Evolutionary conservation across 2,888 invertebrate genomes (phyloP), one percentile per base, ranked within the genome.

Genomic region (Xanthorhoe designata): DNA sequence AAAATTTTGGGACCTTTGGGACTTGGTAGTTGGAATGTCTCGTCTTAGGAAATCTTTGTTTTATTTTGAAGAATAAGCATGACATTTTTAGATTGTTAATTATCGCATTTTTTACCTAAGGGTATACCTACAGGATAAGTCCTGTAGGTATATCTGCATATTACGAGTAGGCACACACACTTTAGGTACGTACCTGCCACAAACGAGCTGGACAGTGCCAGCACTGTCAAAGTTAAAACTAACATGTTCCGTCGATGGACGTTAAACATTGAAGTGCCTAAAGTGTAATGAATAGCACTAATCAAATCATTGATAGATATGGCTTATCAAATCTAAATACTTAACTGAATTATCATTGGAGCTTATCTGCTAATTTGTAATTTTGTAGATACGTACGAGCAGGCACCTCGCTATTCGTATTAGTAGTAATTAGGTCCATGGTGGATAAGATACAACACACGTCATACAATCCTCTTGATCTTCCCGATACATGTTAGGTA

Each of bases 251-350:
- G 47, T 10, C 54, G 13, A 50, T 18, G 9, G 32, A 49, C 15
- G 52, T 3, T 15, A 35, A 24, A 55, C 52, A 67, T 62, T 67
- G 58, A 59, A 49, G 10, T 19, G n/a, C 9, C 32, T 64, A 50
- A n/a, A 42, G 13, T 42, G 38, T 42, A 42, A 42, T 42, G 38
- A 42, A 42, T 42, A 13, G 13, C 13, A 38, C 52, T 35, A 52
- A 57, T 64, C 24, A 24, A 24, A 24, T 24, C 57, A 64, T 18
- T 56, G 55, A 65, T 52, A 51, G 47, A 47, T 47, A 47, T 13
- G 15, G 42, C 29, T 55, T 60, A 67, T 67, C 67, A 60, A 50
- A 47, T n/a, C 18, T 42, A 64, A 56, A 67, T 61, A 24, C 24
- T 24, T 24, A 62, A 38, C 18, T 24, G 15, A 19, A 35, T 61